Evolutionary conservation across 2,113 vertebrate species (phyloP).

Genomic region (Pimephales promelas): DNA sequence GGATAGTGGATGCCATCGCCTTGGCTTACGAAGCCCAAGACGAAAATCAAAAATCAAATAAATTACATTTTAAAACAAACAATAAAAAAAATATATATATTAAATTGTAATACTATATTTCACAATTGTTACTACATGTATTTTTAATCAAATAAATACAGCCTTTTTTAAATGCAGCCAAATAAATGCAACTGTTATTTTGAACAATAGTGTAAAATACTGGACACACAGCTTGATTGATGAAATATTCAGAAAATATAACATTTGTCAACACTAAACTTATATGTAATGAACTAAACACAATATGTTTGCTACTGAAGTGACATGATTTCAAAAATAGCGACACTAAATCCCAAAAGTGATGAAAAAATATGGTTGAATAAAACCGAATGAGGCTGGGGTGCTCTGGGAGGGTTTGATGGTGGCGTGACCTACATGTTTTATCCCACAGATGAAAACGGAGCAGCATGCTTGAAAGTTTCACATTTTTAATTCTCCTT

Average conservation of each 20-base stretch:
- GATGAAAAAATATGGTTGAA: conserved; percentile 8
- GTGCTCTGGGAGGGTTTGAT: conserved; percentile 22
- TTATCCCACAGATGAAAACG: conserved; percentile 48
- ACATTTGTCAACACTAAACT: neutral
- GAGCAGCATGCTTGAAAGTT: conserved; percentile 52
- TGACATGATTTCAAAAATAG: conserved; percentile 23
- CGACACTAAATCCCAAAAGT: conserved; percentile 5
- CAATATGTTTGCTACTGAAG: neutral
- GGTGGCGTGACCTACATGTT: conserved; percentile 49
- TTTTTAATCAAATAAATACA: neutral
- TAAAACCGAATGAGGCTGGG: neutral
- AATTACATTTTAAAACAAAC: neutral
- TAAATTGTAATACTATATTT: neutral
- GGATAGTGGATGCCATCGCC: too few species aligned
- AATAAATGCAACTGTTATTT: neutral
- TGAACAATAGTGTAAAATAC: neutral
- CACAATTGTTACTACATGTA: too few species aligned
- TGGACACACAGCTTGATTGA: neutral
- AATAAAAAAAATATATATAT: neutral
- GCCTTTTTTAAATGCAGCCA: too few species aligned
- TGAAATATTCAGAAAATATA: neutral
- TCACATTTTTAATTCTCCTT: conserved; percentile 64
- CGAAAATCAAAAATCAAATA: too few species aligned
- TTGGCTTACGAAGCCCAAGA: too few species aligned
- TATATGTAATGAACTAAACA: neutral